Evolutionary conservation across 2,113 vertebrate species (phyloP).

Genomic region (Coracopsis vasa): DNA sequence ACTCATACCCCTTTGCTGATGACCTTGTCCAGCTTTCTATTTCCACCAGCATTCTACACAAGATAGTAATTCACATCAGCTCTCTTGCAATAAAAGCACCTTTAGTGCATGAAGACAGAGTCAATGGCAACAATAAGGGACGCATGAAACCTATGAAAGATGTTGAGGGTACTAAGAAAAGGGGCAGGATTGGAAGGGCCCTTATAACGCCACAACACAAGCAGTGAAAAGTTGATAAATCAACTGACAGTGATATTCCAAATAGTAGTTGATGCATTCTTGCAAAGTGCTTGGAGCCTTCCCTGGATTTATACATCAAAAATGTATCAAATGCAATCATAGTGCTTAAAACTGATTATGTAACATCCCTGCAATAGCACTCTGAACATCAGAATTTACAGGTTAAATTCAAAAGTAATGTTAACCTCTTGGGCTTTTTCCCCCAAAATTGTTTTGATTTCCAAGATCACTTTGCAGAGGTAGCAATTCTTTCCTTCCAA

Average conservation of each 20-base stretch:
- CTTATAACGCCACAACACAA: not conserved
- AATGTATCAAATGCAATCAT: not conserved
- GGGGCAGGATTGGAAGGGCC: rapidly evolving
- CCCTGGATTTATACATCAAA: not conserved
- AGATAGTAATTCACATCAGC: not conserved
- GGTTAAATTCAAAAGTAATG: not conserved
- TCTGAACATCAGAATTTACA: not conserved
- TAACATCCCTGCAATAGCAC: not conserved
- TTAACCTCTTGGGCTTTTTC: not conserved
- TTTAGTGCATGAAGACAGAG: not conserved
- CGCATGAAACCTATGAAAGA: not conserved
- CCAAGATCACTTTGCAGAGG: not conserved
- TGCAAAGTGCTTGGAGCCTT: not conserved
- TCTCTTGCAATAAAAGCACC: not conserved
- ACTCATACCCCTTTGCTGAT: not conserved
- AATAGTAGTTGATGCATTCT: not conserved
- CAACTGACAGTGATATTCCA: not conserved
- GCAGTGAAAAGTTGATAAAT: not conserved
- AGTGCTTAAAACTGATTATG: not conserved
- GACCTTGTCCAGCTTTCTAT: not conserved
- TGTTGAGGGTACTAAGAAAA: not conserved
- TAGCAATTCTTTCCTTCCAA: not conserved
- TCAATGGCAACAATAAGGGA: not conserved
- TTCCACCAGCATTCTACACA: not conserved
- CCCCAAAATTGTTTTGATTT: not conserved